Base-by-base conservation (phyloP, 2,797 vertebrate genomes). In the Onychomys torridus region DNA sequence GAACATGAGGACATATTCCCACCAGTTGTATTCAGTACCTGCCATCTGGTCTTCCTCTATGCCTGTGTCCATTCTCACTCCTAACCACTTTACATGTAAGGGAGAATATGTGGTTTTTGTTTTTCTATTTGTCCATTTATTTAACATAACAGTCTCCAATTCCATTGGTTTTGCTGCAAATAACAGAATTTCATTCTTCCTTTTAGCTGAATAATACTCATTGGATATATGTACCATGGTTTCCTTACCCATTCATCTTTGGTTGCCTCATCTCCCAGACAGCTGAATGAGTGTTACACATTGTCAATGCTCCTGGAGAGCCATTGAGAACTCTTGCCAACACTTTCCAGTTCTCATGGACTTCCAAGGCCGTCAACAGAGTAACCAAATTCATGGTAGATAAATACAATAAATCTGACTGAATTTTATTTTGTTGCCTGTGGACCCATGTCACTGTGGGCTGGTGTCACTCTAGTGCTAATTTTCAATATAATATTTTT, bases 401-500 rank as follows among this genome's bases (percentile, higher is more conserved):
- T 79, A 86, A 94, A 96, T 55, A 90, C 34, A 81, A 77, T 78
- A 91, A 67, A 92, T 49, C 43, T 59, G 49, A 92, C 52, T 46
- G 34, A 75, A 65, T 73, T 86, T 88, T 95, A 78, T 92, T 97
- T 93, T 3, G 0, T 79, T 82, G 67, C 29, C 34, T 25, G 11
- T 32, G 49, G 67, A 11, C 6, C 79, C 43, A 32, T 63, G 81
- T 79, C 65, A 52, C 9, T 27, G 19, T 89, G 17, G 43, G 49
- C 61, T 90, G 40, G 46, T 40, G 63, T 9, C 29, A 78, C 37
- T 25, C 77, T 43, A 29, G 29, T 63, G 76, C 11, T 90, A 27
- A 40, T 59, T 82, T 81, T 40, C 27, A 29, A 40, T 82, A 59
- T 57, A 81, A 59, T 59, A 27, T 82, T 61, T 59, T 14, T 59